Base-by-base conservation (phyloP, 2,888 invertebrate species). In the Sphecodes monilicornis region DNA sequence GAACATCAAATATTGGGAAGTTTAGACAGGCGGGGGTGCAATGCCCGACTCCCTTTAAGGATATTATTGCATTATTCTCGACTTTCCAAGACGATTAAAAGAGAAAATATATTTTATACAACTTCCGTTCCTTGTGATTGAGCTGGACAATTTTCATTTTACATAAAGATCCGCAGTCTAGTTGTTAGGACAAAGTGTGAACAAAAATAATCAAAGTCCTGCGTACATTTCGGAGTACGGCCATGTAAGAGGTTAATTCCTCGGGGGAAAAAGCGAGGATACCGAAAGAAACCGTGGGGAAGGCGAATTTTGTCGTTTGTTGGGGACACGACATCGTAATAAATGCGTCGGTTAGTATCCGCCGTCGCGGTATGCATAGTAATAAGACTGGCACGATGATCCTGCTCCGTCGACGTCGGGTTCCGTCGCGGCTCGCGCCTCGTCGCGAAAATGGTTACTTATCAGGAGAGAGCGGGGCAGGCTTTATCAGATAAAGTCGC, bases 401-500 rank as follows among this genome's bases (percentile, higher is more conserved):
- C 57, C 72, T 43, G 50, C 70, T 41, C 50, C 57, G 26, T 13
- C 80, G 76, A 74, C 60, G 75, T 36, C 57, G 29, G 54, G 22
- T n/a, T 36, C 10, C 26, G n/a, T 60, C 76, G 76, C 54, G 75
- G 22, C 4, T 29, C 26, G 22, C 29, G 57, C 16, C 50, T 64
- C 50, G 50, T 74, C 66, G 80, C 78, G 77, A 76, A 75, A 79
- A 78, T 73, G 79, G 66, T 72, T 84, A 82, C 82, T 78, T 87
- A 89, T 88, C 91, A n/a, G n/a, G 76, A 71, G 43, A 68, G 22
- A n/a, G 66, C 10, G 32, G 22, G 32, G 73, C 57, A 57, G 80
- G 70, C 83, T 88, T 89, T 88, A 91, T 91, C 91, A 90, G 90
- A 90, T 90, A 90, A 90, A 87, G 85, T 86, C 89, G 78, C 78